Base-by-base conservation (phyloP, 2,797 vertebrate genomes). In the Octomys mimax region DNA sequence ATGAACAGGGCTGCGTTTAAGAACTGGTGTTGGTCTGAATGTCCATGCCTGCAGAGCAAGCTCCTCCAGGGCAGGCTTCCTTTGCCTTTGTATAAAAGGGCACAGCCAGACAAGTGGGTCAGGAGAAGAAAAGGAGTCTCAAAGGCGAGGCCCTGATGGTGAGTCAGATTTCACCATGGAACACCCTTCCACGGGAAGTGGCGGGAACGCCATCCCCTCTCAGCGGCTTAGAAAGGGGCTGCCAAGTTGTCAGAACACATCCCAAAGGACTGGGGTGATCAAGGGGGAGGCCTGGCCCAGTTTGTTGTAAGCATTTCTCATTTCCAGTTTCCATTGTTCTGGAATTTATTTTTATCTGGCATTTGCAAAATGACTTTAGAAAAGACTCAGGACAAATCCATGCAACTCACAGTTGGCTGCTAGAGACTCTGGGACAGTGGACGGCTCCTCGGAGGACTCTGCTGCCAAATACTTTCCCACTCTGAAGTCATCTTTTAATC, bases 21-120 rank as follows among this genome's bases (percentile, higher is more conserved):
- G 96, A 98, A 92, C 93, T 95, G 88, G 91, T 95, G 89, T 96
- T 88, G 92, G 92, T 92, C 94, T 92, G 96, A 97, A 92, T 96
- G 97, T 97, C 96, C 96, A 91, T 80, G 89, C 79, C 62, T 24
- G n/a, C 75, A 49, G 78, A 90, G 62, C 75, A 57, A 2, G 59
- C 82, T 77, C 21, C 61, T 79, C 68, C 39, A 78, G 71, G 78
- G 89, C 71, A 91, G 28, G 54, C 90, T 94, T 87, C 62, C 0
- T 81, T 77, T 96, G 94, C 96, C 93, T 97, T 95, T 92, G 93
- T 73, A 93, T 92, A 78, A 95, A 97, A 97, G 94, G 93, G 93
- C 79, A 79, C 70, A 91, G 81, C 70, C 24, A 79, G 78, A 95
- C 3, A 97, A 97, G 95, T 97, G 94, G 97, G 97, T 94, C 96